Evolutionary conservation across 2,113 vertebrate genomes (phyloP), one percentile per base, ranked within the genome.

Genomic region (Polyodon spathula): DNA sequence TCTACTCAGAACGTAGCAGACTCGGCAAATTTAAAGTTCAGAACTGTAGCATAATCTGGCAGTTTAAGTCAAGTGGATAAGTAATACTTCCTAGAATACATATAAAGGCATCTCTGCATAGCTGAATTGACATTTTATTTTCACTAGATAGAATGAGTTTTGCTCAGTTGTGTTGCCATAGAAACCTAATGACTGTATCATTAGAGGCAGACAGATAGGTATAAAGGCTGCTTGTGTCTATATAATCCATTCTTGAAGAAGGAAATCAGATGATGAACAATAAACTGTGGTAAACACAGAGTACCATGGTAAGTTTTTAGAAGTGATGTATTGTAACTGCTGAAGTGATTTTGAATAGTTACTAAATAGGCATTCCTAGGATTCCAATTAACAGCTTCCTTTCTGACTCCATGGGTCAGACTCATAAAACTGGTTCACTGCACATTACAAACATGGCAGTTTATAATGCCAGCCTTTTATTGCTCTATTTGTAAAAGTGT

Each of bases 81-180:
- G 55, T 37, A 12, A 48, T 48, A 6, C 27, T 3, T 14, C 8
- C 4, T 17, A 39, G 43, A 16, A 44, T 17, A 16, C 14, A 59
- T 6, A 15, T 14, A 7, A 37, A 46, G 42, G 27, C 17, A 17
- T 50, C n/a, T 8, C 27, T 55, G 16, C 53, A 37, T 64, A 72
- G 63, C 61, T 61, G 39, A 71, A 73, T 59, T 74, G 71, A 66
- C 75, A 77, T 80, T 78, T 80, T 17, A 63, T 73, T 62, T 56
- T 56, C 11, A 51, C 58, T 46, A 51, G 1, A 37, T 16, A 52
- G 66, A 63, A 65, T 16, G 37, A 60, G 51, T 53, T 40, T 15
- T 59, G 56, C 46, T 51, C 41, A 41, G 56, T 75, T 66, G 61
- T 73, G 77, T 83, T 80, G 68, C 79, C 52, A 78, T 77, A 70